phyloP scores from a whole-genome alignment of 2,113 vertebrate species.

The Hippocampus barbouri region DNA sequence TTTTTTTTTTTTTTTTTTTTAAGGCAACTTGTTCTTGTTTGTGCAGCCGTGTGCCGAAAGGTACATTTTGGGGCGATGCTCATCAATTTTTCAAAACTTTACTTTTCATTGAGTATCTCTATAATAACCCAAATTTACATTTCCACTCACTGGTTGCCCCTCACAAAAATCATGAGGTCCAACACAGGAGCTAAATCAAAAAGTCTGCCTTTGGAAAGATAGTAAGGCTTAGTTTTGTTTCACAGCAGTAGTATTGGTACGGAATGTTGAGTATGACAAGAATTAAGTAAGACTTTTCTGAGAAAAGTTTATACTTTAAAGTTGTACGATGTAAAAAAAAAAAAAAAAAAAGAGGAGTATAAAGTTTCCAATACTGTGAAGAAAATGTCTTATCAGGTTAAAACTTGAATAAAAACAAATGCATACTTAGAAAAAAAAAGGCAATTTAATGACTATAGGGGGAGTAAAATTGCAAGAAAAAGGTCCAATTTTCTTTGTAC shows the following conservation, averaged over 20 bases:
- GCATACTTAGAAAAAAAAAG: too few relatives aligned
- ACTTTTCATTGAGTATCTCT: neutral
- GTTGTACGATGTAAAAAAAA: too few relatives aligned
- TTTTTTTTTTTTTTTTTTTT: neutral
- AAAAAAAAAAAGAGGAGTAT: too few relatives aligned
- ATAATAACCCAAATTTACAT: neutral
- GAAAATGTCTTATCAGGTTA: neutral
- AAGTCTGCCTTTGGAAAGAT: neutral
- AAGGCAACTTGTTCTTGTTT: slow-evolving; percentile 14
- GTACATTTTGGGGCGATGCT: neutral
- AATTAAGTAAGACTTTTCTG: neutral
- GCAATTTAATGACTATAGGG: too few relatives aligned
- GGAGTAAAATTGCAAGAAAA: too few relatives aligned
- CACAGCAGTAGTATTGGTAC: neutral
- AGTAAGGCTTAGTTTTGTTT: neutral
- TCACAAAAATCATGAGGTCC: slow-evolving; percentile 1
- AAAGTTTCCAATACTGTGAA: too few relatives aligned
- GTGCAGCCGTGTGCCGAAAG: neutral
- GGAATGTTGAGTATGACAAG: neutral
- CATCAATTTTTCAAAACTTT: neutral
- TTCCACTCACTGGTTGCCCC: neutral
- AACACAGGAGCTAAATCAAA: neutral
- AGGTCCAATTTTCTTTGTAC: too few relatives aligned
- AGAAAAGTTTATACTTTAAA: neutral
- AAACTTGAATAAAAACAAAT: neutral